These are phyloP conservation scores for Casuarius casuarius DNA, from an alignment of 2,113 vertebrate species.

Conservation along the genomic window DNA sequence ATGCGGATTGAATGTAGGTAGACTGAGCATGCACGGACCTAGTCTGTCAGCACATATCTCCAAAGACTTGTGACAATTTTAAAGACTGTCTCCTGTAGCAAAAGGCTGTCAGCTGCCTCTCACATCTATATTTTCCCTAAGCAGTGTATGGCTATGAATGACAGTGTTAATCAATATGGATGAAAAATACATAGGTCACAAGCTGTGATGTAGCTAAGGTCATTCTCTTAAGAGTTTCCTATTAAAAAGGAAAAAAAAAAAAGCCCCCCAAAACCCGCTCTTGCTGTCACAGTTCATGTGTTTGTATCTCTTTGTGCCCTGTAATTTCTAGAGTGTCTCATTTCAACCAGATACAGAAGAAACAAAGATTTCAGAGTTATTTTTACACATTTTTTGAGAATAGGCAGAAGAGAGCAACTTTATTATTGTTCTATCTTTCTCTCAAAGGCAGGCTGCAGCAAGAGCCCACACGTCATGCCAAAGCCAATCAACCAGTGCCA, in stretches of 20 bases:
- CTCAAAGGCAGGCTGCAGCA: background rate
- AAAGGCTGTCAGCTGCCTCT: background rate
- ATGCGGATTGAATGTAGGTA: background rate
- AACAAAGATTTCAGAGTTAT: background rate
- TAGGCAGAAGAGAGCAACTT: background rate
- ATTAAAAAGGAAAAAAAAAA: background rate
- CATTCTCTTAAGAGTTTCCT: background rate
- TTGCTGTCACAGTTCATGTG: background rate
- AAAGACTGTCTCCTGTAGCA: background rate
- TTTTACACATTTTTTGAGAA: background rate
- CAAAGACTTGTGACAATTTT: background rate
- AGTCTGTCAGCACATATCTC: background rate
- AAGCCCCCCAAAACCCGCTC: too few species aligned
- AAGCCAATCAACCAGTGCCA: background rate
- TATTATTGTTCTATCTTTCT: background rate
- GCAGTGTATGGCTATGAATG: background rate
- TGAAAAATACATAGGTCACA: background rate
- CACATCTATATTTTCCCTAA: background rate
- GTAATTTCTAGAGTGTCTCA: background rate
- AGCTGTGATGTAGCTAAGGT: background rate
- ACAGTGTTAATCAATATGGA: background rate
- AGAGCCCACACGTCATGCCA: background rate
- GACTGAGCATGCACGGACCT: background rate
- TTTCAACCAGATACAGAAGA: conserved; percentile 1
- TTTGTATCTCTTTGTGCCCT: background rate